phyloP scores from a whole-genome alignment of 2,113 vertebrate species.

The Tylochromis polylepis region DNA sequence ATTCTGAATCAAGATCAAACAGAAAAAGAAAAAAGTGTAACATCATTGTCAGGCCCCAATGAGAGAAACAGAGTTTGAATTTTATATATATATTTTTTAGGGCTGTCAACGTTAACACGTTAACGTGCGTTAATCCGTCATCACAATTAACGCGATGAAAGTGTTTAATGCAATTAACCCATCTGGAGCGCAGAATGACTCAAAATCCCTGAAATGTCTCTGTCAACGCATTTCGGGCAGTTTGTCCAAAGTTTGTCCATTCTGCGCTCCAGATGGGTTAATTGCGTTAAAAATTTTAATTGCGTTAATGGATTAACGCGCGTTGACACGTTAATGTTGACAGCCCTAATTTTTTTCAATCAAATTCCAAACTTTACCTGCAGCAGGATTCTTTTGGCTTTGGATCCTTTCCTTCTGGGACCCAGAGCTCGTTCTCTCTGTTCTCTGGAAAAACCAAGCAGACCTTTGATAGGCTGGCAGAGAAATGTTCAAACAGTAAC shows the following conservation, averaged over 20 bases:
- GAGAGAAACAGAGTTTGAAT: neutral
- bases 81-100: neutral
- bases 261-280: too few species aligned
- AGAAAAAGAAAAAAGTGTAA: neutral
- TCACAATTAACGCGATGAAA: too few species aligned
- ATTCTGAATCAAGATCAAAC: conserved; percentile 50
- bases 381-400: conserved; percentile 84
- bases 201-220: too few species aligned
- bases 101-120: too few species aligned
- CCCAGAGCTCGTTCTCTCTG: conserved; percentile 85
- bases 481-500: neutral
- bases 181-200: too few species aligned
- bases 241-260: too few species aligned
- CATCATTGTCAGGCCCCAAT: rapidly evolving
- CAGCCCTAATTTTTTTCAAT: neutral
- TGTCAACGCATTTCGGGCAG: too few species aligned
- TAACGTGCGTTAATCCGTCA: too few species aligned
- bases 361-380: conserved; percentile 76
- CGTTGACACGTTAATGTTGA: too few species aligned
- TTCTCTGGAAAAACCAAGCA: conserved; percentile 73
- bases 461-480: neutral
- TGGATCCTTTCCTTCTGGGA: conserved; percentile 87
- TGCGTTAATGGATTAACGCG: too few species aligned
- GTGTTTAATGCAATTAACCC: too few species aligned
- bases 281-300: too few species aligned